Evolutionary conservation across 2,113 vertebrate genomes (phyloP).

Genomic region (Callorhinus ursinus): DNA sequence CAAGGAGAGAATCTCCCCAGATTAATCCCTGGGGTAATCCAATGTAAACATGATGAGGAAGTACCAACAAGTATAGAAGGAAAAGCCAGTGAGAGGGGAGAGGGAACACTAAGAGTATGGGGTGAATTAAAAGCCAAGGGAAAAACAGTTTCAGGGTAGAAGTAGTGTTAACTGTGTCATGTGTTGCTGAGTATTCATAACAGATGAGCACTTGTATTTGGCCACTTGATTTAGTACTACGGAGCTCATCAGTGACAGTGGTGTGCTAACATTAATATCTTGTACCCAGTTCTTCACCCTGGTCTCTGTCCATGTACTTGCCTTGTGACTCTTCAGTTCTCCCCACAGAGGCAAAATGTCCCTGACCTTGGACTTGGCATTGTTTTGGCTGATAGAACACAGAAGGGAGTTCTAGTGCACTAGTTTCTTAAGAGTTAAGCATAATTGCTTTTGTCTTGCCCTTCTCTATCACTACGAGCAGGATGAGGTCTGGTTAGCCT

Average conservation of each 20-base stretch:
- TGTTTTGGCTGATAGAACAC: not conserved
- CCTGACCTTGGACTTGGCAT: not conserved
- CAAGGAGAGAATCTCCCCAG: not conserved
- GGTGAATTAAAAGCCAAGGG: not conserved
- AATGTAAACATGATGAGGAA: not conserved
- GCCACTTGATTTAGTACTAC: not conserved
- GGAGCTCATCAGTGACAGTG: not conserved
- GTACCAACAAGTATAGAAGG: not conserved
- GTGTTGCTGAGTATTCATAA: not conserved
- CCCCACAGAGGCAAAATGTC: not conserved
- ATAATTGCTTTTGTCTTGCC: not conserved
- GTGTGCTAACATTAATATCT: not conserved
- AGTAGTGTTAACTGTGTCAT: not conserved
- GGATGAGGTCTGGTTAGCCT: not conserved
- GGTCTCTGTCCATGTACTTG: not conserved
- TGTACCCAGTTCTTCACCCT: not conserved
- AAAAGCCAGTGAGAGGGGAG: not conserved
- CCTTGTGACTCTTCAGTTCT: conserved; percentile 25
- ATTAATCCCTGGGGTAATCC: not conserved
- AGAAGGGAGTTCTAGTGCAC: not conserved
- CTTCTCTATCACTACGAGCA: not conserved
- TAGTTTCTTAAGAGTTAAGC: not conserved
- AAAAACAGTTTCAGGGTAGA: not conserved
- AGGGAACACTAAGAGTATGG: not conserved
- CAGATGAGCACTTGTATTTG: not conserved